phyloP scores from a whole-genome alignment of 2,113 vertebrate genomes.

The Donacobius atricapilla region DNA sequence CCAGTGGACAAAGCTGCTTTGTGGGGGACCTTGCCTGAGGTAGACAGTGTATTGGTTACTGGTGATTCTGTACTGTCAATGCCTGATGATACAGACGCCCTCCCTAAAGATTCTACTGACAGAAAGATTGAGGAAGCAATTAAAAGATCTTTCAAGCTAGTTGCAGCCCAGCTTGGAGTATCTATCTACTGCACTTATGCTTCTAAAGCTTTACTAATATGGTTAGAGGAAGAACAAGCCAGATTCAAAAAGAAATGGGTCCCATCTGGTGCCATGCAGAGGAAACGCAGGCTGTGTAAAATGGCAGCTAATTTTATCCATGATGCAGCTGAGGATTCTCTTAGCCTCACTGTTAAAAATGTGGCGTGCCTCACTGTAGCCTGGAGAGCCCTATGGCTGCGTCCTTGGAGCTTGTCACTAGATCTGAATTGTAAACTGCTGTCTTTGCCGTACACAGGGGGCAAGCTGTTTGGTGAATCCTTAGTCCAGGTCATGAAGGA shows the following conservation, averaged over 20 bases:
- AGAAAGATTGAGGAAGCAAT: conserved; percentile 53
- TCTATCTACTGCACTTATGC: conserved; percentile 51
- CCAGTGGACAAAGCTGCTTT: conserved; percentile 36
- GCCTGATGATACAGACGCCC: neutral
- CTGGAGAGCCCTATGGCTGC: conserved; percentile 46
- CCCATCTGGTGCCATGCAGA: conserved; percentile 3
- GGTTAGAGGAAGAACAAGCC: neutral
- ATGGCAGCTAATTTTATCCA: conserved; percentile 54
- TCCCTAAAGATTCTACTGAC: conserved; percentile 43
- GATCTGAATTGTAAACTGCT: conserved; percentile 23
- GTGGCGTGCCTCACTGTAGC: conserved; percentile 43
- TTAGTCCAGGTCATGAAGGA: conserved; percentile 23
- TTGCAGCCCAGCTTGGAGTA: conserved; percentile 39
- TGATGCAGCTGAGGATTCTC: conserved; percentile 62
- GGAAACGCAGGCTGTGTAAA: neutral
- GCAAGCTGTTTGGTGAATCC: conserved; percentile 43
- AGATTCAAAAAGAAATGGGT: conserved; percentile 6
- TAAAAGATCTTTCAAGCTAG: conserved; percentile 58
- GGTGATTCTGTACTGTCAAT: neutral
- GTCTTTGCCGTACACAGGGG: conserved; percentile 22
- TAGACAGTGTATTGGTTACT: neutral
- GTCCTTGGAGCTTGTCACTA: neutral
- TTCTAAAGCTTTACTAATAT: conserved; percentile 46
- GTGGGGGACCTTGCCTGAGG: conserved; percentile 42
- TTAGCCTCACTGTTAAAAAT: conserved; percentile 50